Evolutionary conservation across 2,888 invertebrate species (phyloP).

Genomic region (Ptilodon capucinus): DNA sequence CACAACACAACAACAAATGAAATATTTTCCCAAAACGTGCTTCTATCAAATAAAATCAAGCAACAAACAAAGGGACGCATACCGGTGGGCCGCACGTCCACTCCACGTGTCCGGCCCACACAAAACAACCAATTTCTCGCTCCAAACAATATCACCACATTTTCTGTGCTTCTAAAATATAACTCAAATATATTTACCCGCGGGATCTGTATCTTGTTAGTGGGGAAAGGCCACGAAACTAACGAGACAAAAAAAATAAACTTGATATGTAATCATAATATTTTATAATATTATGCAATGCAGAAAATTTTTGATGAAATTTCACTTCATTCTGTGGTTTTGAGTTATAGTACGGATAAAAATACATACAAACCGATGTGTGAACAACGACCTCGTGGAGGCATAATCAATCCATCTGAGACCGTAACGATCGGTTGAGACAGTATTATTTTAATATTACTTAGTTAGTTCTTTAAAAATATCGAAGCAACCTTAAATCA

Average conservation of each 20-base stretch:
- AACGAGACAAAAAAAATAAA: background rate
- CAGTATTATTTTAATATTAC: no score
- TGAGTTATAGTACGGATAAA: no score
- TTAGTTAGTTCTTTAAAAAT: no score
- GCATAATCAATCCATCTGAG: no score
- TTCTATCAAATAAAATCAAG: background rate
- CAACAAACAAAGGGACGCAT: background rate
- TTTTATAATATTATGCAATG: no score
- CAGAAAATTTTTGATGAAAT: no score
- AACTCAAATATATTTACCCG: constrained; percentile 5
- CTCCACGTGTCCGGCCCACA: background rate
- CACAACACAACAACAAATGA: background rate
- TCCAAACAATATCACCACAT: background rate
- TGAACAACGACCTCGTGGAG: no score
- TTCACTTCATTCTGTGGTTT: no score
- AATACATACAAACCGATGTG: no score
- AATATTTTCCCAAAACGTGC: background rate
- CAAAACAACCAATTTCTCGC: background rate
- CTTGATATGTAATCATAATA: no score
- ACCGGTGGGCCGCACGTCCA: background rate
- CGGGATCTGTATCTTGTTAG: background rate
- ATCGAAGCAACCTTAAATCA: no score
- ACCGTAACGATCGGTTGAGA: no score
- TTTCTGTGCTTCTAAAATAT: constrained; percentile 2
- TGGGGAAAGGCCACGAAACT: background rate